Conservation (phyloP, 2,888 invertebrate species). For the Clistopyga incitator region DNA sequence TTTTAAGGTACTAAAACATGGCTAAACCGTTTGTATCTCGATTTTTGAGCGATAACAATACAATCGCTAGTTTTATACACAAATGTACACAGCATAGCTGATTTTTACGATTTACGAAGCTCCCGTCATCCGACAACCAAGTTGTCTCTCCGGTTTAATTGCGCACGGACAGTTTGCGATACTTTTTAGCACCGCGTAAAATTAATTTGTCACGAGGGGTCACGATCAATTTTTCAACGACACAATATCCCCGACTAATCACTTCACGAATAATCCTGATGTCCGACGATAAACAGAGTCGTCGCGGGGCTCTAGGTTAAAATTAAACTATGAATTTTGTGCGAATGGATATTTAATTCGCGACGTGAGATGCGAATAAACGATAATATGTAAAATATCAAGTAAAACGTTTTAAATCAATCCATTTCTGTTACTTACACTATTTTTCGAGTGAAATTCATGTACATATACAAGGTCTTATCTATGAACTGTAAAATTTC, state of each 20-base stretch:
- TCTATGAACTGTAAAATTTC: not conserved
- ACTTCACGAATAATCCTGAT: not conserved
- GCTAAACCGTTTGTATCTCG: not conserved
- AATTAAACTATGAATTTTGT: constrained; percentile 28
- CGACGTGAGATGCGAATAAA: constrained; percentile 55
- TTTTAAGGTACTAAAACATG: no score
- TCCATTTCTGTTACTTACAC: constrained; percentile 43
- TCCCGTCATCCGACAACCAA: constrained; percentile 5
- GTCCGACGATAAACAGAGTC: not conserved
- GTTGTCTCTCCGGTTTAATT: not conserved
- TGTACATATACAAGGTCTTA: constrained; percentile 37
- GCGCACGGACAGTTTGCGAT: not conserved
- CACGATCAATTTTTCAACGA: constrained; percentile 8
- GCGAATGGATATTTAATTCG: constrained; percentile 49
- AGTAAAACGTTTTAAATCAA: constrained; percentile 19
- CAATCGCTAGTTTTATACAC: constrained; percentile 26
- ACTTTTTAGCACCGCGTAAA: not conserved
- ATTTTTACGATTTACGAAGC: constrained; percentile 16
- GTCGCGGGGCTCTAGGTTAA: constrained; percentile 6
- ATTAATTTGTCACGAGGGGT: constrained; percentile 9
- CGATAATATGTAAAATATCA: constrained; percentile 41
- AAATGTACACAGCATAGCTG: not conserved
- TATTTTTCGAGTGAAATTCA: constrained; percentile 13
- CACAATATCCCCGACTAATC: not conserved
- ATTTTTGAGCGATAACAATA: not conserved